phyloP scores from a whole-genome alignment of 2,888 invertebrate genomes.

The Alviniconcha strummeri region DNA sequence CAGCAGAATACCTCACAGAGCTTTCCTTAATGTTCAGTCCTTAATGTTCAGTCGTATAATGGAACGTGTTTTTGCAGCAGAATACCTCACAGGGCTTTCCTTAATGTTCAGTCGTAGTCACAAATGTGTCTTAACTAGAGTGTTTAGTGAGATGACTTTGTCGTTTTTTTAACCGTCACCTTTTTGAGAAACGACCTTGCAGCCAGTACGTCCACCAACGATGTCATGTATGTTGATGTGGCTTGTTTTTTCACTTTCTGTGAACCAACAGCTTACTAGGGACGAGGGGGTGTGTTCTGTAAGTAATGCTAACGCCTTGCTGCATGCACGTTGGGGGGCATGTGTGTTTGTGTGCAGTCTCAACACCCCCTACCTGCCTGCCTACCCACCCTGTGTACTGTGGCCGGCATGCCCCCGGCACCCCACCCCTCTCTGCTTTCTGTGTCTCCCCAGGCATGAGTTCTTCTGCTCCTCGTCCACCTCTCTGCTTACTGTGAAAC shows the following conservation, averaged over 20 bases:
- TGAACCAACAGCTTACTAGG: constrained; percentile 57
- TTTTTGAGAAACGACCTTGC: too few species aligned
- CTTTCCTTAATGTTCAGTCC: too few species aligned
- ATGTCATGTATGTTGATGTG: constrained; percentile 30
- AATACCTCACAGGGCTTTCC: too few species aligned
- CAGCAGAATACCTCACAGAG: too few species aligned
- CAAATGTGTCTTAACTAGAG: too few species aligned
- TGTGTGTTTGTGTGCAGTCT: not conserved
- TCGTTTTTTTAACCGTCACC: too few species aligned
- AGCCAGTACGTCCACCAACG: not conserved
- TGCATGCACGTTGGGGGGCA: constrained; percentile 11
- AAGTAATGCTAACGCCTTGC: constrained; percentile 53
- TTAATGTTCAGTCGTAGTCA: too few species aligned
- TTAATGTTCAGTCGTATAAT: too few species aligned
- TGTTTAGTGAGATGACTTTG: too few species aligned
- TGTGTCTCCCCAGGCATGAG: too few species aligned
- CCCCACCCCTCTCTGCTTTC: not conserved
- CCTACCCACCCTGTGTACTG: too few species aligned
- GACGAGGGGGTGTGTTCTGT: constrained; percentile 64
- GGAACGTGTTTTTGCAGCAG: too few species aligned
- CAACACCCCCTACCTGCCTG: not conserved
- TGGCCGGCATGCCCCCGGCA: not conserved
- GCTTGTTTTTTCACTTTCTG: constrained; percentile 39
- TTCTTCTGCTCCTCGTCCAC: not conserved
- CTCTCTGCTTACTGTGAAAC: not conserved